A percentile compares a stretch with the other conserved stretches of the same genome.
Evolutionary conservation across 2,113 vertebrate genomes (phyloP).

Genomic region (Eublepharis macularius): DNA sequence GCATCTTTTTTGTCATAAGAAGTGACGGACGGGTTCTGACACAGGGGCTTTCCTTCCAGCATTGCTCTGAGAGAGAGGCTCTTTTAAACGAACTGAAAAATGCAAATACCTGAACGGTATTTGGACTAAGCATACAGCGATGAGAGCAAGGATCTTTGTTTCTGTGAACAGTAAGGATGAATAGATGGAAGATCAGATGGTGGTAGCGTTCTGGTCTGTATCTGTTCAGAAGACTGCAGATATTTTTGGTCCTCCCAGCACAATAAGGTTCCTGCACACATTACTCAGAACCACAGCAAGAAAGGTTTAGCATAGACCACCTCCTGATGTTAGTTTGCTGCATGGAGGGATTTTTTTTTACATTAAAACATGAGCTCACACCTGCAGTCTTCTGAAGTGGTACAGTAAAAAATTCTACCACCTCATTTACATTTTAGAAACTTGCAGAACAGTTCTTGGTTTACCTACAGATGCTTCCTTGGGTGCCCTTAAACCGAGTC

Average conservation of each 20-base stretch:
- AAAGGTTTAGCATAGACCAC: not conserved
- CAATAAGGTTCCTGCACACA: not conserved
- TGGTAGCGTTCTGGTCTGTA: not conserved
- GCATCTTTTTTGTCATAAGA: not conserved
- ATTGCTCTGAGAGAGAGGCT: not conserved
- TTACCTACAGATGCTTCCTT: too few species aligned
- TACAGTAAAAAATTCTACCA: not conserved
- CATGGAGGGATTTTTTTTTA: too few species aligned
- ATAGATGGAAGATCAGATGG: not conserved
- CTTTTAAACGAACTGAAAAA: not conserved
- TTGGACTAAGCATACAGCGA: not conserved
- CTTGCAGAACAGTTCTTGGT: not conserved
- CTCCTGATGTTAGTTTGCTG: not conserved
- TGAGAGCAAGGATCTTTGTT: not conserved
- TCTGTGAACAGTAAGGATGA: not conserved
- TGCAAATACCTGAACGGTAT: not conserved
- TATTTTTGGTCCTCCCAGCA: not conserved
- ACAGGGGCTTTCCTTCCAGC: not conserved
- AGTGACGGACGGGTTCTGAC: not conserved
- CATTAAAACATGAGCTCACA: not conserved
- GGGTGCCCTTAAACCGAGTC: fast-evolving
- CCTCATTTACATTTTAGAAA: not conserved
- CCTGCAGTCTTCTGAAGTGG: too few species aligned
- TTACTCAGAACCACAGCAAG: not conserved
- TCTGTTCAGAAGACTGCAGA: not conserved